Conservation (phyloP, 2,797 vertebrate genomes). For the Natrix natrix region DNA sequence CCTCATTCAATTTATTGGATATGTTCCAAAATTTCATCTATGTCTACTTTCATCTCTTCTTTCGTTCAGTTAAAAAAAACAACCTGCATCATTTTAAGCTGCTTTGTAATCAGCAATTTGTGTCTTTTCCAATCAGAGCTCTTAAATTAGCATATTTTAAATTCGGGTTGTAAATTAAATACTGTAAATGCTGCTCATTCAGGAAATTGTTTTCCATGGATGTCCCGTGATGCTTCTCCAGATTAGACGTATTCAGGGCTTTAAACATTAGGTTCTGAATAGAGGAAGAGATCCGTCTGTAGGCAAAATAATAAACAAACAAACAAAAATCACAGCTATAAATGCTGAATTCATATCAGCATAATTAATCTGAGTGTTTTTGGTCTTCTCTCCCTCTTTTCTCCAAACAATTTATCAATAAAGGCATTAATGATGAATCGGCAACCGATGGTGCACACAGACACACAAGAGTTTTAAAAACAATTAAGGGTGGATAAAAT, state of each 20-base stretch:
- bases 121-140: not conserved
- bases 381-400: not conserved
- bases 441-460: not conserved
- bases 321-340: not conserved
- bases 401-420: not conserved
- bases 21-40: not conserved
- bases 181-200: not conserved
- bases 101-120: not conserved
- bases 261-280: not conserved
- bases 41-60: not conserved
- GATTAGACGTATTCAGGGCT: not conserved
- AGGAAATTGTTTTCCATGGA: not conserved
- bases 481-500: not conserved
- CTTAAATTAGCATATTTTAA: not conserved
- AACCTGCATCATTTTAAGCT: not conserved
- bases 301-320: not conserved
- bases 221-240: not conserved
- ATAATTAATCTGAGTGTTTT: not conserved
- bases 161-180: not conserved
- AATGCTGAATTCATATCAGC: not conserved
- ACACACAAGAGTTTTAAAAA: not conserved
- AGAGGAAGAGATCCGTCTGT: not conserved
- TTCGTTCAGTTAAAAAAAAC: not conserved
- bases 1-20: not conserved
- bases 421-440: not conserved